A percentile compares a stretch with the other conserved stretches of the same genome.
phyloP scores from a whole-genome alignment of 1,140 invertebrate species.

The Anoplolepis gracilipes region DNA sequence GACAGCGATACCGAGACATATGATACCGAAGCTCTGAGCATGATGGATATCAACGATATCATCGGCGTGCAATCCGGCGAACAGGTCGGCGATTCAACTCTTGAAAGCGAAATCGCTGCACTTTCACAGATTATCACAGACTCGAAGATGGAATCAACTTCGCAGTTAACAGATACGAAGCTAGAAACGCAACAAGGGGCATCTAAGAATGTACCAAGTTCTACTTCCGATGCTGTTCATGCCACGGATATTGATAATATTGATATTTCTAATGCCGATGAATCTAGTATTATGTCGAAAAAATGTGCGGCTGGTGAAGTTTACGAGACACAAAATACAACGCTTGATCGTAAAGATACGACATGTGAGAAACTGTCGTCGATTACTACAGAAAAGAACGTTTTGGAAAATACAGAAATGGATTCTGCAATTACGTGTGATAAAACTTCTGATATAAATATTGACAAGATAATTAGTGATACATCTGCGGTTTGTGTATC shows the following conservation, averaged over 20 bases:
- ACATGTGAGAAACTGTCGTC: background rate
- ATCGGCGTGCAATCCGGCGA: slow-evolving; percentile 78
- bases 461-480: background rate
- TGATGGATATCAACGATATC: slow-evolving; percentile 82
- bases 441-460: slow-evolving; percentile 4
- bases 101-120: slow-evolving; percentile 84
- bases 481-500: background rate
- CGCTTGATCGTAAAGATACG: background rate
- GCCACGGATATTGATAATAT: background rate
- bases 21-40: slow-evolving; percentile 75
- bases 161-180: background rate
- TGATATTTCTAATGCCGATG: background rate
- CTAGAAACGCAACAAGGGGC: background rate
- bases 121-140: slow-evolving; percentile 83
- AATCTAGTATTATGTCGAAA: background rate
- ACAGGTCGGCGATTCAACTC: slow-evolving; percentile 78
- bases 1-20: slow-evolving; percentile 78
- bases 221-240: slow-evolving; percentile 1
- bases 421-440: background rate
- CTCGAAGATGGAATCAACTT: slow-evolving; percentile 65
- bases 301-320: background rate
- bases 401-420: background rate
- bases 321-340: background rate
- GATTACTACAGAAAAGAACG: background rate
- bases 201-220: background rate